phyloP scores from a whole-genome alignment of 2,888 invertebrate species.

The Parapristionchus giblindavisi region DNA sequence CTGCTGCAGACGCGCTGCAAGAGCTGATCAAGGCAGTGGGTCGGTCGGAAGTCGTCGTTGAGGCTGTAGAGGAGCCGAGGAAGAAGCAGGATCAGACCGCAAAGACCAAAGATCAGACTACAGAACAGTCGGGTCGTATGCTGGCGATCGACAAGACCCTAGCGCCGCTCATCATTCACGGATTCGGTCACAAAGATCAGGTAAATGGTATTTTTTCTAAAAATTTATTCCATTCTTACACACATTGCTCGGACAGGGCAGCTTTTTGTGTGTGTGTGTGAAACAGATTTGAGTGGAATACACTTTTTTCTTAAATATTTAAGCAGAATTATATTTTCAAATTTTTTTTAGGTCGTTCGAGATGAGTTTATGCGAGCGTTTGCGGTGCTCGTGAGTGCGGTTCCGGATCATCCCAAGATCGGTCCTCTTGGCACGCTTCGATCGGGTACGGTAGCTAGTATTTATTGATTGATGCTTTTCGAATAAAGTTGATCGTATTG shows the following conservation, averaged over 20 bases:
- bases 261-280: background rate
- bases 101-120: background rate
- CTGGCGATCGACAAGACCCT: constrained; percentile 46
- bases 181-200: constrained; percentile 46
- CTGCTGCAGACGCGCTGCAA: constrained; percentile 45
- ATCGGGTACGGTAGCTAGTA: constrained; percentile 46
- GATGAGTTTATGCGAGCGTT: constrained; percentile 84
- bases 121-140: background rate
- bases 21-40: constrained; percentile 40
- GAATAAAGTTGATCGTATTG: background rate
- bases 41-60: constrained; percentile 15
- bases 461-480: background rate
- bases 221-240: too few species aligned
- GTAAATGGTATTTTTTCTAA: too few species aligned
- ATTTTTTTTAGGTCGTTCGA: constrained; percentile 75
- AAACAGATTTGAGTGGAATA: constrained; percentile 1
- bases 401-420: constrained; percentile 65
- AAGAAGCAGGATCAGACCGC: background rate
- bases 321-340: background rate
- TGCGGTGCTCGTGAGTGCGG: constrained; percentile 76
- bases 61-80: constrained; percentile 4
- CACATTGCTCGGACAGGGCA: too few species aligned
- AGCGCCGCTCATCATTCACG: constrained; percentile 46
- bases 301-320: background rate
- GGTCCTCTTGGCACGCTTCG: constrained; percentile 66